These are phyloP conservation scores for Nomada fabriciana DNA, from an alignment of 2,888 invertebrate species.

Conservation along the genomic window DNA sequence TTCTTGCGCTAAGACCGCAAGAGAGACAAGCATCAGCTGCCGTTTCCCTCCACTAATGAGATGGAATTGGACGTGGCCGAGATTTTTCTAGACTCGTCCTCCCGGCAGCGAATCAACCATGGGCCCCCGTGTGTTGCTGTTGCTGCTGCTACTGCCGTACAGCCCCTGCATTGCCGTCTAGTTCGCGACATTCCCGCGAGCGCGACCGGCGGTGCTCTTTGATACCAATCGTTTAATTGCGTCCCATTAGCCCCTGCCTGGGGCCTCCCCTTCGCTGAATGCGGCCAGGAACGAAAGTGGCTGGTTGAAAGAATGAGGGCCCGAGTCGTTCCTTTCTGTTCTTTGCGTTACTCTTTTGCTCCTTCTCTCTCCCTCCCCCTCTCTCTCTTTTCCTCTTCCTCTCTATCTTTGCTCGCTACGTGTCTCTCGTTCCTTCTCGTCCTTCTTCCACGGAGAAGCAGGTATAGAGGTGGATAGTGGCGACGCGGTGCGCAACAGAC, in stretches of 20 bases:
- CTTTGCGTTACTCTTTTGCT: slow-evolving; percentile 43
- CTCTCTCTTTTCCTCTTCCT: slow-evolving; percentile 43
- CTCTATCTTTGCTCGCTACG: slow-evolving; percentile 55
- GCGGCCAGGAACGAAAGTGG: slow-evolving; percentile 74
- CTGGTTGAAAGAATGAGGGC: slow-evolving; percentile 61
- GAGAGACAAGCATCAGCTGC: slow-evolving; percentile 84
- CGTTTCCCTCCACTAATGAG: slow-evolving; percentile 84
- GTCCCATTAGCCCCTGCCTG: slow-evolving; percentile 83
- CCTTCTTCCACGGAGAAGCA: slow-evolving; percentile 56
- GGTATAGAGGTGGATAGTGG: slow-evolving; percentile 53
- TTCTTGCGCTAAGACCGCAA: slow-evolving; percentile 82
- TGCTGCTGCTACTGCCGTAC: slow-evolving; percentile 28
- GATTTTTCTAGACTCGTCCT: slow-evolving; percentile 83
- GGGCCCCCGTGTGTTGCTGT: slow-evolving; percentile 30
- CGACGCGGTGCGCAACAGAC: slow-evolving; percentile 73
- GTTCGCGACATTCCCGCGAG: slow-evolving; percentile 83
- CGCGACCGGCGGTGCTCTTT: slow-evolving; percentile 83
- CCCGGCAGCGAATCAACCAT: slow-evolving; percentile 67
- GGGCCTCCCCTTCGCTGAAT: slow-evolving; percentile 72
- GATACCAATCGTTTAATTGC: slow-evolving; percentile 85
- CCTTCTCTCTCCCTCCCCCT: slow-evolving; percentile 33
- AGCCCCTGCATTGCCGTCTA: slow-evolving; percentile 72
- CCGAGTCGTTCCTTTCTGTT: slow-evolving; percentile 47
- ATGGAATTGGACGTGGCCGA: slow-evolving; percentile 85
- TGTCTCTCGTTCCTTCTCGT: slow-evolving; percentile 47